Evolutionary conservation across 2,113 vertebrate species (phyloP).

Genomic region (Pavo muticus): DNA sequence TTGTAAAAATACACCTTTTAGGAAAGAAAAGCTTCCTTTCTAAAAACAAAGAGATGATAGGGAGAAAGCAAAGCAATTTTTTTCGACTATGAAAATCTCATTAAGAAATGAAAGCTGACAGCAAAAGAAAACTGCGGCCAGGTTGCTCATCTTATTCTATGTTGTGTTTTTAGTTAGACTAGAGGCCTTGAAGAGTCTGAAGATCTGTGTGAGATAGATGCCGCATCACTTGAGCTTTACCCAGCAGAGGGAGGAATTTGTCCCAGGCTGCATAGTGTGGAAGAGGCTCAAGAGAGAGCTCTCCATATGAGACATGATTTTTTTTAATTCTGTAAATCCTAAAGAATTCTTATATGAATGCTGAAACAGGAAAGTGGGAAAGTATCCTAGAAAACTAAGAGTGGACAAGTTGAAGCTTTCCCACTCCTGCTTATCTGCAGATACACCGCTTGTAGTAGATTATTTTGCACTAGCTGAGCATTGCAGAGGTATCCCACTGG

Average conservation of each 20-base stretch:
- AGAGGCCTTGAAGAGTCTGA: background rate
- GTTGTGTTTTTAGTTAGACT: background rate
- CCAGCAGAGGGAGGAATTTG: background rate
- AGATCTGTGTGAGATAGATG: background rate
- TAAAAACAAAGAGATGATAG: background rate
- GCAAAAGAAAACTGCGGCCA: background rate
- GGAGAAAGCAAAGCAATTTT: background rate
- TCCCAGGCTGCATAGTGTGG: background rate
- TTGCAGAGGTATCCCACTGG: background rate
- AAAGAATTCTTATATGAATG: background rate
- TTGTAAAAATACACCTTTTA: background rate
- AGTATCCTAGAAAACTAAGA: background rate
- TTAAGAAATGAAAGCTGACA: background rate
- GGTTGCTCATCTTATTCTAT: background rate
- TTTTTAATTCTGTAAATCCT: background rate
- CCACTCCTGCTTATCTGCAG: background rate
- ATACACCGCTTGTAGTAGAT: background rate
- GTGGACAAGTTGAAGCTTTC: background rate
- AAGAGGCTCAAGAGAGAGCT: background rate
- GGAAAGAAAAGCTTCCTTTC: background rate
- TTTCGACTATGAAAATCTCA: background rate
- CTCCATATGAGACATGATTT: background rate
- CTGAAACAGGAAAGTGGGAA: background rate
- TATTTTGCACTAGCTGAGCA: background rate
- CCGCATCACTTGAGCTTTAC: background rate